Conservation (phyloP, 2,113 vertebrate species). For the Megaceryle torquata region DNA sequence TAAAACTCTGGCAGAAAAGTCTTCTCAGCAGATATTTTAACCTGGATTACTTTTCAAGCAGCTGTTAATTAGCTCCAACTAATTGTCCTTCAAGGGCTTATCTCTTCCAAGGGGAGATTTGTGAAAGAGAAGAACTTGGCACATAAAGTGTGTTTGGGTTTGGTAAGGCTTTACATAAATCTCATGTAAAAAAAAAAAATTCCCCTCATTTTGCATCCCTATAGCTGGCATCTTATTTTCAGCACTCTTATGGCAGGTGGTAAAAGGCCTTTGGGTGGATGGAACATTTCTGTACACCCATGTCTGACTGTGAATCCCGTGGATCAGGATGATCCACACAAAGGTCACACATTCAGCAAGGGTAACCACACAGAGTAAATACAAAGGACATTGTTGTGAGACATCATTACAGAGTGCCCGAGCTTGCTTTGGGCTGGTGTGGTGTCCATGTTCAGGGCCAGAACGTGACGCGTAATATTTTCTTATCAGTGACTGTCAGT, state of each 20-base stretch:
- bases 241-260: background rate
- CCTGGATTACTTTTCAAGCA: constrained; percentile 15
- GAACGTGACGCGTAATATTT: background rate
- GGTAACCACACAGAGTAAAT: background rate
- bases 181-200: background rate
- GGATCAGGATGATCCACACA: background rate
- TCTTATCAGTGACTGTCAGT: background rate
- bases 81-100: constrained; percentile 32
- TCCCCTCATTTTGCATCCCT: background rate
- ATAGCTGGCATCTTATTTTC: background rate
- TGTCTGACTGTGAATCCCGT: rapidly evolving
- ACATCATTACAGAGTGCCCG: rapidly evolving
- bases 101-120: background rate
- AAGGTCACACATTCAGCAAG: background rate
- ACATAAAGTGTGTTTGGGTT: background rate
- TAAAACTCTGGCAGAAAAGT: background rate
- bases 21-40: background rate
- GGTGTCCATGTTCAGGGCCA: background rate
- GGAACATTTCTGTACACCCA: background rate
- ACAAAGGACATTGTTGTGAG: background rate
- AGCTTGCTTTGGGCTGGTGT: background rate
- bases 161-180: background rate
- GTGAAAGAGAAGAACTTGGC: background rate
- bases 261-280: background rate
- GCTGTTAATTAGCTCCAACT: constrained; percentile 47